Base-by-base conservation (phyloP, 2,797 vertebrate species). In the Echiichthys vipera region DNA sequence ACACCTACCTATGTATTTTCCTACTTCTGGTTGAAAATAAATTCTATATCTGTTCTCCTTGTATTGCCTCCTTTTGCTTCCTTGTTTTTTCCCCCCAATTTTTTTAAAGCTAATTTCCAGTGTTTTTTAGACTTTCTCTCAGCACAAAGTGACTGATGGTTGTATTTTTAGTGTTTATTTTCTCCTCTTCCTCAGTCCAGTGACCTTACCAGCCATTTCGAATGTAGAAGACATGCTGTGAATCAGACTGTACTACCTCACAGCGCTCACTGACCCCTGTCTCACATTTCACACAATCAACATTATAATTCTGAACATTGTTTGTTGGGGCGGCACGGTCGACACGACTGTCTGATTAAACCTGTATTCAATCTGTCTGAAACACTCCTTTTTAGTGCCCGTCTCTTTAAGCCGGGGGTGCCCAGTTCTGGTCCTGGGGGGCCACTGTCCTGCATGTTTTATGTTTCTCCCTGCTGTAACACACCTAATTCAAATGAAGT, bases 21-120 rank as follows among this genome's bases (percentile, higher is more conserved):
- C 97, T 98, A 98, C 96, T 97, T 96, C 96, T 96, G 96, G 96
- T 96, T 97, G 94, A 97, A 95, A 98, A 98, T 98, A 98, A 85
- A 89, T 89, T 87, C 84, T 89, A 78, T 87, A 88, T 91, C 83
- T 90, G 80, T 92, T 90, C 67, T 81, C 62, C 69, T 81, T 20
- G 74, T 77, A 74, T 58, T 24, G 78, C 57, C 54, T 83, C 54
- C 63, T 73, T 72, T 74, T 69, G 29, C 76, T 61, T 65, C 25
- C 47, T 71, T 22, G 17, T 65, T 63, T 66, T 18, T 66, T 17
- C 42, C 11, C 5, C 17, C 10, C 24, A 3, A 11, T 1, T 15
- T 56, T 37, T 7, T 30, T 55, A n/a, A n/a, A n/a, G n/a, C 6
- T 18, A 30, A 39, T 46, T 42, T 25, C 37, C 18, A 1, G 4